Evolutionary conservation across 2,888 invertebrate species (phyloP), one percentile per base, ranked within the genome.

Genomic region (Lypha dubia): DNA sequence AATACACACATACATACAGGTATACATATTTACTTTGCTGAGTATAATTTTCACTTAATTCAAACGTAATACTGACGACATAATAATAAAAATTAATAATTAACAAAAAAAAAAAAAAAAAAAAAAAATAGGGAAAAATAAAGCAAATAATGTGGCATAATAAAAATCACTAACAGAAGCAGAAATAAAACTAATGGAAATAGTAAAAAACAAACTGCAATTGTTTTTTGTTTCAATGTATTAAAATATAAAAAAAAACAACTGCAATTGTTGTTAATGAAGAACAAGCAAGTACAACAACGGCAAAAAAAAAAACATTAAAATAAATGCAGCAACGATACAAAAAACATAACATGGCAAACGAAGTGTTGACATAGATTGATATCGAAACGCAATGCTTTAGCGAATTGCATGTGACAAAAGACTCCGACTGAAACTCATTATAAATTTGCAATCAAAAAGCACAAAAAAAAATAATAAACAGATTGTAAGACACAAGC

Each of bases 351-450:
- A 84, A 84, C 84, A 81, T 81, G 77, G 77, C 81, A 90, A 90
- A 90, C 89, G 90, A 90, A 88, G 91, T 91, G 91, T 90, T 90
- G 90, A 90, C 90, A 90, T 88, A 88, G 90, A 90, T 91, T 86
- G 80, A 87, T 91, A 90, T 90, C 90, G 79, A 86, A 65, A 84
- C 75, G 84, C 62, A 79, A 79, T 84, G 81, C 77, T 81, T 84
- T 81, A 68, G 77, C 81, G 77, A 81, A 81, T 79, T 79, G 81
- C 77, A 84, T 81, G 84, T 77, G 81, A 81, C 81, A 81, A 74
- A 81, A 77, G 68, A 65, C 77, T 68, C 77, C 62, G 74, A 51
- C 62, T 81, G 62, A 63, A 65, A 74, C 75, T 80, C 76, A 75
- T 84, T 84, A 75, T 75, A 53, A 53, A 32, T 70, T 75, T 68